These are phyloP conservation scores for Diacarnus erythraeanus DNA, from an alignment of 37 sponge, comb jelly and placozoan species.

Conservation along the genomic window DNA sequence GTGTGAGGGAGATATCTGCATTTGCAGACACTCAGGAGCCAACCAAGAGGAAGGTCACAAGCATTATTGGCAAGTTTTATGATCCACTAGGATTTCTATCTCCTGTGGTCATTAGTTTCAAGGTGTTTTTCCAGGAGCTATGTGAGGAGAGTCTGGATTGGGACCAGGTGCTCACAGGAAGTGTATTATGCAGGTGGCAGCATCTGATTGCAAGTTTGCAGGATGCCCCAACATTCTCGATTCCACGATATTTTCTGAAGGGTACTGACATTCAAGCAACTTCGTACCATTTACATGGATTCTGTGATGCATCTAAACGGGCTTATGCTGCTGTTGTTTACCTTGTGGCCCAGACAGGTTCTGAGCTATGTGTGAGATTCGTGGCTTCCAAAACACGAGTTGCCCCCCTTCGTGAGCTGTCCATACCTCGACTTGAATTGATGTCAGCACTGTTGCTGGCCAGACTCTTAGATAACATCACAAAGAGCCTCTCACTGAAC, in stretches of 20 bases:
- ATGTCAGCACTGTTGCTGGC: background rate
- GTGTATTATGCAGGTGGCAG: too few species aligned
- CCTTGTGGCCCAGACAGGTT: background rate
- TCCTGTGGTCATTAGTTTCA: slow-evolving; percentile 49
- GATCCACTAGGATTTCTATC: slow-evolving; percentile 53
- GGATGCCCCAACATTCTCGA: background rate
- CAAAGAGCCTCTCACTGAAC: background rate
- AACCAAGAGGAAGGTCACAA: slow-evolving; percentile 33
- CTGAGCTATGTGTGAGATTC: background rate
- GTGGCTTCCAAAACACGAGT: background rate
- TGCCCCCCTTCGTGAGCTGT: background rate
- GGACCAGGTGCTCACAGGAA: slow-evolving; percentile 7
- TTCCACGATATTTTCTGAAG: background rate
- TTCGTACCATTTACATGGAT: background rate
- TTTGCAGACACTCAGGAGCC: slow-evolving; percentile 21
- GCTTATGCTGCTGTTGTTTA: slow-evolving; percentile 17
- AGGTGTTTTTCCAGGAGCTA: slow-evolving; percentile 47
- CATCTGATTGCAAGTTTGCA: background rate
- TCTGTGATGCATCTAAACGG: slow-evolving; percentile 16
- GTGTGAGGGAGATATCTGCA: slow-evolving; percentile 5
- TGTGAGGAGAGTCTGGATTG: slow-evolving; percentile 23
- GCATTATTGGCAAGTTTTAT: slow-evolving; percentile 42
- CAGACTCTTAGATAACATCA: background rate
- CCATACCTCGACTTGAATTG: background rate
- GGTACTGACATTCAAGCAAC: background rate